Percentiles rank a stretch among this genome's conserved stretches.
Evolutionary conservation across 2,888 invertebrate species (phyloP).

Genomic region (Troides aeacus): DNA sequence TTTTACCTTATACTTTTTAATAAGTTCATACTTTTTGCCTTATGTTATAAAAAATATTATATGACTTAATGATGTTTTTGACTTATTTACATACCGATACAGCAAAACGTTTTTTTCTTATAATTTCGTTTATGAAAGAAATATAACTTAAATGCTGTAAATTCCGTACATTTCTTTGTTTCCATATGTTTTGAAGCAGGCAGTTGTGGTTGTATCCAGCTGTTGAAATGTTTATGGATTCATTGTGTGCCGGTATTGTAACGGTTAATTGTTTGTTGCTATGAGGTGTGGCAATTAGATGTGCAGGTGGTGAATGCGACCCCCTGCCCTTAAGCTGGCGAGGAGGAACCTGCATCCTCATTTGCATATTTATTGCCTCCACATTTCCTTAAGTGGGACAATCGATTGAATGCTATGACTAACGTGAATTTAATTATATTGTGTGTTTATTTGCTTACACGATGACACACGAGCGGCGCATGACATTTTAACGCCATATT

Average conservation of each 20-base stretch:
- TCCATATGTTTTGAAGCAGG: neutral
- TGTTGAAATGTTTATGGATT: constrained; percentile 47
- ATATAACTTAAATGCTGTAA: neutral
- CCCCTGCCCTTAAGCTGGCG: constrained; percentile 57
- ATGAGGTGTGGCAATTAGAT: constrained; percentile 73
- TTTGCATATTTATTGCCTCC: constrained; percentile 63
- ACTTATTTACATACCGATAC: no score
- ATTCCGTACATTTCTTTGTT: neutral
- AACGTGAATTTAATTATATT: constrained; percentile 44
- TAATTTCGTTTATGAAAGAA: no score
- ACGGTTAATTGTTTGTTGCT: constrained; percentile 57
- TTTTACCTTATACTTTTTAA: no score
- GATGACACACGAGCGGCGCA: constrained; percentile 41
- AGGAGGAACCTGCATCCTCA: constrained; percentile 46
- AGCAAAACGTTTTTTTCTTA: no score
- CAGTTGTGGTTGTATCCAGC: constrained; percentile 14
- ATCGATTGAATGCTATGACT: constrained; percentile 43
- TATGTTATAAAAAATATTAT: no score
- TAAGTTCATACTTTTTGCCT: no score
- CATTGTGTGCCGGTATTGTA: constrained; percentile 57
- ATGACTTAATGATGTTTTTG: no score
- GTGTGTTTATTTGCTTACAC: constrained; percentile 31
- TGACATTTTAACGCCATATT: constrained; percentile 44
- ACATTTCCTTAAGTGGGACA: constrained; percentile 53
- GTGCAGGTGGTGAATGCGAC: constrained; percentile 73